Percentiles rank a stretch among this genome's conserved stretches.
Conservation (phyloP, 2,113 vertebrate genomes). For the Calyptomena viridis region DNA sequence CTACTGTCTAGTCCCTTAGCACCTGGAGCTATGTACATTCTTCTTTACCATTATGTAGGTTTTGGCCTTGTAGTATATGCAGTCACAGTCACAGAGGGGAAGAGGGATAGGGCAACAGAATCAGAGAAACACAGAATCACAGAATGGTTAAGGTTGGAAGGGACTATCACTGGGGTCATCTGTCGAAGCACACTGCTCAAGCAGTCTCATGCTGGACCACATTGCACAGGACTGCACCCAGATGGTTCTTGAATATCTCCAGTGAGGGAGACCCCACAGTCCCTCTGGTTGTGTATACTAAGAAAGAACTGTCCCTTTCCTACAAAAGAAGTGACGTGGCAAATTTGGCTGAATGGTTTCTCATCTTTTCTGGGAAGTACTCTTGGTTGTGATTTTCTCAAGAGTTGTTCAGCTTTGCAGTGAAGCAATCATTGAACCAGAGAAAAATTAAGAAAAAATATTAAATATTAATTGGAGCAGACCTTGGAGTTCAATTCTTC, state of each 20-base stretch:
- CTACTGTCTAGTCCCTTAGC: neutral
- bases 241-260: neutral
- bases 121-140: neutral
- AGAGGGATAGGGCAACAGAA: neutral
- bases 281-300: too few relatives aligned
- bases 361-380: neutral
- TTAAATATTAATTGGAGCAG: neutral
- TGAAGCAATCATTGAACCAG: neutral
- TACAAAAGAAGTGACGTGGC: neutral
- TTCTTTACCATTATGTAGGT: neutral
- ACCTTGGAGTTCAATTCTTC: neutral
- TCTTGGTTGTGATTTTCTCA: neutral
- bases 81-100: neutral
- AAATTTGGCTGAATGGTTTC: neutral
- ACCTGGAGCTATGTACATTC: neutral
- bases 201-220: neutral
- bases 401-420: neutral
- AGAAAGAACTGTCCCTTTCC: neutral
- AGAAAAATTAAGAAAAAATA: neutral
- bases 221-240: too few relatives aligned
- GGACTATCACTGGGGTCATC: neutral
- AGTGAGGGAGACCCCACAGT: neutral
- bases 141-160: neutral
- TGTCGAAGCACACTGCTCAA: neutral
- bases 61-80: neutral